These are phyloP conservation scores for Meloidogyne floridensis DNA, from an alignment of 1,140 invertebrate species.

Conservation along the genomic window DNA sequence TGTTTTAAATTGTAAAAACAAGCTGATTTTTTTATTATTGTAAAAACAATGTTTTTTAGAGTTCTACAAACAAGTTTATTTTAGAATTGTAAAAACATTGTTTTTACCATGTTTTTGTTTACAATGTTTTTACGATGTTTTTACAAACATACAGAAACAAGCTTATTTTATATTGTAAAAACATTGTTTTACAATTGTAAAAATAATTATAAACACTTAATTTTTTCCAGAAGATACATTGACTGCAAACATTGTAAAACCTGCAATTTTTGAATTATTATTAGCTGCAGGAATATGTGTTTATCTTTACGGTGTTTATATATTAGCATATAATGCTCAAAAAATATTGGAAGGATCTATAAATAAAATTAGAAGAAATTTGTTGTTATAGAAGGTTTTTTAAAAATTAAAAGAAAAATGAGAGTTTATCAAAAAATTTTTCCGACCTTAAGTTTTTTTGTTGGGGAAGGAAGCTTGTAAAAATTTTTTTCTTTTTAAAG, in stretches of 20 bases:
- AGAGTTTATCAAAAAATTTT: not conserved
- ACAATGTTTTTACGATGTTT: too few species aligned
- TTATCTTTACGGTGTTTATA: conserved; percentile 81
- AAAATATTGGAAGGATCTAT: conserved; percentile 33
- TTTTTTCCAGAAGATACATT: conserved; percentile 53
- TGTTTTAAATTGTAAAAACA: too few species aligned
- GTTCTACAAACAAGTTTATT: too few species aligned
- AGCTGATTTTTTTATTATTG: too few species aligned
- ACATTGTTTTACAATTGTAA: not conserved
- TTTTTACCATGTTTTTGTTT: not conserved
- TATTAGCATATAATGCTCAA: conserved; percentile 40
- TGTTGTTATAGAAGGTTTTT: not conserved
- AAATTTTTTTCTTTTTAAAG: too few species aligned
- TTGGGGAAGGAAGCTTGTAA: not conserved
- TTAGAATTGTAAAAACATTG: not conserved
- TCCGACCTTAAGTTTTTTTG: not conserved
- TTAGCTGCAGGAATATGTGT: conserved; percentile 80
- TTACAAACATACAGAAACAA: too few species aligned
- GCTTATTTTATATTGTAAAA: too few species aligned
- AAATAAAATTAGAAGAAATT: conserved; percentile 21
- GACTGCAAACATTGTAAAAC: conserved; percentile 79
- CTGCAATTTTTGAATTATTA: conserved; percentile 93
- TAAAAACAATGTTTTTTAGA: not conserved
- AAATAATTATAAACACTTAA: not conserved
- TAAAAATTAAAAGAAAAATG: not conserved